Base-by-base conservation (phyloP, 2,113 vertebrate genomes). In the Prunella himalayana region DNA sequence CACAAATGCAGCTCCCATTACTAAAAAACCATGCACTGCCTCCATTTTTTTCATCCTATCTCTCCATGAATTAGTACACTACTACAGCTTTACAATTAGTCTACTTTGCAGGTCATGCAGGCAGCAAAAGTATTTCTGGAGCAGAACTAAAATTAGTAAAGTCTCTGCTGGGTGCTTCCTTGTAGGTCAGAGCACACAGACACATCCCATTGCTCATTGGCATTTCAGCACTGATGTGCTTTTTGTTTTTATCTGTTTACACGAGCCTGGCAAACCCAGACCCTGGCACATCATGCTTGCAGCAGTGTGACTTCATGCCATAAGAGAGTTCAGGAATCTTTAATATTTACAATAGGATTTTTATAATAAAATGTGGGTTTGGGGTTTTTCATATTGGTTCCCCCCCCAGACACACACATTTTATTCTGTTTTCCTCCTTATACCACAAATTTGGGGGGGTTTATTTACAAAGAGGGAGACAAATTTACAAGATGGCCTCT, bases 381-480 rank as follows among this genome's bases (percentile, higher is more conserved):
- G 12, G 12, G 18, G 21, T 4, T 44, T 54, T 41, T 41, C 19
- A 10, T 15, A 5, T 15, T 7, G 8, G 5, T 22, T 9, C 1
- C 4, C 2, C 4, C 19, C 2, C 4, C 14, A 37, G 8, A 37
- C 37, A 37, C 37, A 37, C 17, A 5, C 1, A 0, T 77, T 88
- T 90, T 57, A 22, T 44, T 76, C 65, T n/a, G 5, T 23, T 76
- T 92, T 79, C 25, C 19, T 80, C 14, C 15, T 28, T 31, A 82
- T 10, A 45, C 7, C 10, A 27, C 4, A 16, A 35, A 41, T 39
- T 44, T 69, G 17, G 11, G 30, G 11, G 2, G n/a, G 13, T 25
- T 10, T n/a, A 3, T 11, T 2, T 5, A 9, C 6, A 49, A 64
- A n/a, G 30, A 65, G 8, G 13, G 11, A 63, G 45, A 50, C 1